Evolutionary conservation across 2,888 invertebrate species (phyloP), one percentile per base, ranked within the genome.

Genomic region (Apomyelois bistriatella): DNA sequence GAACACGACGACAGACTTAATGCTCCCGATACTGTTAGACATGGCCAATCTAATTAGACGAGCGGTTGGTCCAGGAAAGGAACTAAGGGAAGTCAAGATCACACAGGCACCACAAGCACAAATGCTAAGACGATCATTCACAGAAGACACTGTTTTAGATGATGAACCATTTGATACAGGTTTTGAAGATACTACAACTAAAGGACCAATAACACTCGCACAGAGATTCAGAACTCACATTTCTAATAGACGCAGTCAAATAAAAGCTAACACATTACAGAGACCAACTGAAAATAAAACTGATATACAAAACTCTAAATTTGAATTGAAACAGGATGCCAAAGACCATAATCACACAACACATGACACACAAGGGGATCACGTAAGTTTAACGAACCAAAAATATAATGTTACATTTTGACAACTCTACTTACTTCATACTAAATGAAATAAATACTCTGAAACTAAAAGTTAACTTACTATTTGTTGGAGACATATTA

Each of bases 21-120:
- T 93, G 83, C 75, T 94, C 53, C 94, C 94, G 8, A 92, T 93
- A 57, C 90, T 93, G 55, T 85, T 92, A 62, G 94, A 94, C 72
- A 92, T 93, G 73, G 93, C 94, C 0, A 93, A 93, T 70, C 83
- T 93, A 54, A 91, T 93, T 49, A 85, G 91, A 53, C 89, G 80
- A 46, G 90, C 92, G 0, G 86, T 91, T 32, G 79, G 83, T 53
- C 73, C 87, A 35, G 78, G 80, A 58, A 84, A 85, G 62, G 80
- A 82, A 55, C 68, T 67, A 1, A 73, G 82, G 59, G 85, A 84
- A 71, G 80, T 79, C 53, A 74, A 62, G 57, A 32, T 10, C 13
- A 35, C 42, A 22, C 58, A 54, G 35, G 56, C 55, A 61, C 74
- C 82, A 55, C 74, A 77, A 55, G 73, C 80, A 56, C 85, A 83